These are phyloP conservation scores for Drosophila affinis DNA, from an alignment of 2,888 invertebrate species.

Conservation along the genomic window DNA sequence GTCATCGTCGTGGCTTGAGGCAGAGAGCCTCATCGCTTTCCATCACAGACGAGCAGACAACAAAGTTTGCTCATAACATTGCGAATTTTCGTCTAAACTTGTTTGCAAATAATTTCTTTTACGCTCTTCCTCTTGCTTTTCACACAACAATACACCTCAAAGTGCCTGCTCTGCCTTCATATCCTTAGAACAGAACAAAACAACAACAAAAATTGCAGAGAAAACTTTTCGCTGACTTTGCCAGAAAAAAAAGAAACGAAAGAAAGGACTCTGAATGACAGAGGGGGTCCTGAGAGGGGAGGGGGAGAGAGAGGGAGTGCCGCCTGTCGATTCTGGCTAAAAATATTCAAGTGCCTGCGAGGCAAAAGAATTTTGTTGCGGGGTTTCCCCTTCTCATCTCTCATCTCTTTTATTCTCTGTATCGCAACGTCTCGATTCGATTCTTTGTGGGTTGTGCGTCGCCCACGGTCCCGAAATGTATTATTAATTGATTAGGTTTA, in stretches of 20 bases:
- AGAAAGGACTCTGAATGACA: conserved; percentile 27
- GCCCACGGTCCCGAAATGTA: conserved; percentile 64
- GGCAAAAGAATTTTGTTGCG: conserved; percentile 24
- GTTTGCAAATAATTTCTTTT: conserved; percentile 80
- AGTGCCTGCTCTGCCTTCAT: conserved; percentile 55
- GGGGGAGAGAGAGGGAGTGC: not conserved
- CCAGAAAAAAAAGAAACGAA: conserved; percentile 47
- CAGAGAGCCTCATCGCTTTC: conserved; percentile 30
- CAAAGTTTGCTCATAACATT: conserved; percentile 77
- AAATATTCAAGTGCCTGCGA: conserved; percentile 41
- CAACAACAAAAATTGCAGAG: conserved; percentile 25
- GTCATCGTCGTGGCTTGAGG: conserved; percentile 53
- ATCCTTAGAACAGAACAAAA: conserved; percentile 11
- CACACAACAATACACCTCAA: conserved; percentile 76
- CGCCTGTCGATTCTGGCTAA: conserved; percentile 37
- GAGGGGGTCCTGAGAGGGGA: not conserved
- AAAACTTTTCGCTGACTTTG: conserved; percentile 73
- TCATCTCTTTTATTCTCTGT: conserved; percentile 9
- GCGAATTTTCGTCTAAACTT: conserved; percentile 71
- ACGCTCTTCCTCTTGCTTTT: conserved; percentile 64
- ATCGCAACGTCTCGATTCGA: conserved; percentile 1
- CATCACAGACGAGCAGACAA: conserved; percentile 57
- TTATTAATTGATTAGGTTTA: conserved; percentile 78
- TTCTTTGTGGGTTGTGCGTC: not conserved
- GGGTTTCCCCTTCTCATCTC: not conserved